phyloP scores from a whole-genome alignment of 2,888 invertebrate genomes.

The Pyralis farinalis region DNA sequence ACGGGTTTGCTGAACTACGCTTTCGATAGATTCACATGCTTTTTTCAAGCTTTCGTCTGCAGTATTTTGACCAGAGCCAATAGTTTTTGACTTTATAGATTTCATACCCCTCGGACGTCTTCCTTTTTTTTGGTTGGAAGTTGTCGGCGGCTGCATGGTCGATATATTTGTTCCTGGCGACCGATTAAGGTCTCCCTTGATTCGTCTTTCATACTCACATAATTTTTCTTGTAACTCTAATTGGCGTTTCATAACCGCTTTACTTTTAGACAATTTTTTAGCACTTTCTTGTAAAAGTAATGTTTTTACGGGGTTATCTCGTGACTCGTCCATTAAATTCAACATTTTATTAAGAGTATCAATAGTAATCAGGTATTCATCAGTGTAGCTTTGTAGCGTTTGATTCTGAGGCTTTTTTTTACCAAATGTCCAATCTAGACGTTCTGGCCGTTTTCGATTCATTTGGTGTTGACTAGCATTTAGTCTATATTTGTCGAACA shows the following conservation, averaged over 20 bases:
- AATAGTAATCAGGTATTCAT: conserved; percentile 26
- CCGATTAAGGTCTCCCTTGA: conserved; percentile 8
- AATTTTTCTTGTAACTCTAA: conserved; percentile 9
- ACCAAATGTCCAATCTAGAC: too few relatives aligned
- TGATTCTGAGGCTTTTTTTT: not conserved
- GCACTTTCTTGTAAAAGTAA: conserved; percentile 13
- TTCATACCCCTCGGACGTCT: too few relatives aligned
- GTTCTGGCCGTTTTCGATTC: too few relatives aligned
- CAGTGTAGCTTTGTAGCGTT: not conserved
- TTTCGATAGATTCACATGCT: conserved; percentile 22
- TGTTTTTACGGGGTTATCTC: conserved; percentile 5
- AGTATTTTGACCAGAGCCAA: too few relatives aligned
- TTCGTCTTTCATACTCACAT: conserved; percentile 8
- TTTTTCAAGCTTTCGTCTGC: conserved; percentile 7
- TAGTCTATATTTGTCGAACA: not conserved
- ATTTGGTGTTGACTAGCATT: too few relatives aligned
- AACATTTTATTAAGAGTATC: conserved; percentile 64
- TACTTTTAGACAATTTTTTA: conserved; percentile 1
- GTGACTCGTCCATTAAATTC: conserved; percentile 24
- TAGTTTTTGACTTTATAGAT: too few relatives aligned
- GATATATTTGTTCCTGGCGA: too few relatives aligned
- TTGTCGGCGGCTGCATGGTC: too few relatives aligned
- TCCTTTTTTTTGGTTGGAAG: too few relatives aligned
- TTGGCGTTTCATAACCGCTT: conserved; percentile 1
- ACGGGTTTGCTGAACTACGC: conserved; percentile 17